Evolutionary conservation across 2,113 vertebrate species (phyloP).

Genomic region (Cromileptes altivelis): DNA sequence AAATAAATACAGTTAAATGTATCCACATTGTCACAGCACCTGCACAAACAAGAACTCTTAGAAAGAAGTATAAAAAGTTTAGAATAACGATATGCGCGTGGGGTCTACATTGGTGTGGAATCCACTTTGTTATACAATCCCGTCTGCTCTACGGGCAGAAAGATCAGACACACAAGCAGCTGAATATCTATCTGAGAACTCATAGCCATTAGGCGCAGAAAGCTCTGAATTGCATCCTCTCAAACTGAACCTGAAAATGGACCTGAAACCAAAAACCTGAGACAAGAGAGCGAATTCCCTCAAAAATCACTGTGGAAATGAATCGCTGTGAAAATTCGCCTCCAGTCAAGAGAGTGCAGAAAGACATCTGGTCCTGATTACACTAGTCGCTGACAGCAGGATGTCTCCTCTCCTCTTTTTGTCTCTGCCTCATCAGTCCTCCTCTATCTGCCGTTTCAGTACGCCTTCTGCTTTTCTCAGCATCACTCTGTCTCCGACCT

Average conservation of each 20-base stretch:
- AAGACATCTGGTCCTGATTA: slow-evolving; percentile 80
- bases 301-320: slow-evolving; percentile 53
- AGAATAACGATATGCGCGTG: background rate
- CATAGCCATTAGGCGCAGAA: slow-evolving; percentile 17
- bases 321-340: slow-evolving; percentile 48
- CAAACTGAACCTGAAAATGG: slow-evolving; percentile 40
- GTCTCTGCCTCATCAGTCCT: slow-evolving; percentile 50
- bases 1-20: background rate
- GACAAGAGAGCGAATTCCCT: slow-evolving; percentile 44
- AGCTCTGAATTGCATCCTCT: slow-evolving; percentile 13
- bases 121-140: slow-evolving; percentile 31
- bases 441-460: slow-evolving; percentile 15
- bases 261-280: slow-evolving; percentile 39
- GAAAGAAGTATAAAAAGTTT: background rate
- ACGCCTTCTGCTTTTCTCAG: slow-evolving; percentile 26
- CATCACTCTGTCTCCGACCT: slow-evolving; percentile 24
- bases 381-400: slow-evolving; percentile 75
- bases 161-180: slow-evolving; percentile 35
- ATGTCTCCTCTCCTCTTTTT: slow-evolving; percentile 61
- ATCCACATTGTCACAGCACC: background rate
- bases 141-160: slow-evolving; percentile 7
- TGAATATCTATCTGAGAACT: slow-evolving; percentile 20
- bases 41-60: background rate
- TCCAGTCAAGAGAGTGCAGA: slow-evolving; percentile 58
- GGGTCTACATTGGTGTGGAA: slow-evolving; percentile 16